A percentile compares a stretch with the other conserved stretches of the same genome.
phyloP scores from a whole-genome alignment of 2,113 vertebrate genomes.

The Petaurus breviceps region DNA sequence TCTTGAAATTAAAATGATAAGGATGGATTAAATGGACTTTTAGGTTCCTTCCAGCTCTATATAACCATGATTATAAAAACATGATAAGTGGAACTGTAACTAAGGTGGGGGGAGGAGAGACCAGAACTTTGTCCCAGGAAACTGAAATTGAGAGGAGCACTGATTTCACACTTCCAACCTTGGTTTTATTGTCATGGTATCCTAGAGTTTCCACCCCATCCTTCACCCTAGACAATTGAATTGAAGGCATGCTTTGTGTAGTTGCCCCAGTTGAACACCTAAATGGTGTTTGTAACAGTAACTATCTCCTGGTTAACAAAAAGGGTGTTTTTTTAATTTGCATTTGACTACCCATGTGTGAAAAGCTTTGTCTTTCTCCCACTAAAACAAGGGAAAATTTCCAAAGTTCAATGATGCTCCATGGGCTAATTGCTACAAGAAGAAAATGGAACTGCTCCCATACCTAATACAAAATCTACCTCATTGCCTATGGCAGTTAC shows the following conservation, averaged over 20 bases:
- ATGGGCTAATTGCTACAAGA: not conserved
- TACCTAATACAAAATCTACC: not conserved
- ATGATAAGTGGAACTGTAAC: rapidly evolving
- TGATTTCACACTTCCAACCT: not conserved
- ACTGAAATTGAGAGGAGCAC: not conserved
- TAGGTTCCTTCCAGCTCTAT: not conserved
- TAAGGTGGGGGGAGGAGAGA: rapidly evolving
- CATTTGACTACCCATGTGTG: not conserved
- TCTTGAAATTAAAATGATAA: rapidly evolving
- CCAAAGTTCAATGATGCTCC: not conserved
- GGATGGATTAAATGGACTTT: not conserved
- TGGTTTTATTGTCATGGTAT: not conserved
- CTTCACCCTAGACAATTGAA: not conserved
- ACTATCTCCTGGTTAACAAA: not conserved
- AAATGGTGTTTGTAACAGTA: not conserved
- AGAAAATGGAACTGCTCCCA: not conserved
- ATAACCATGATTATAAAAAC: not conserved
- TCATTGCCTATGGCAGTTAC: not conserved
- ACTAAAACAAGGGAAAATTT: not conserved
- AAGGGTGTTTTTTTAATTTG: not conserved
- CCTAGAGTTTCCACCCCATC: not conserved
- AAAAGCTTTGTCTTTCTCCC: not conserved
- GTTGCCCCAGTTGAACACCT: not conserved
- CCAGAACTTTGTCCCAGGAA: not conserved
- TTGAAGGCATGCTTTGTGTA: not conserved